Evolutionary conservation across 1,140 invertebrate species (phyloP).

Genomic region (Galleria mellonella): DNA sequence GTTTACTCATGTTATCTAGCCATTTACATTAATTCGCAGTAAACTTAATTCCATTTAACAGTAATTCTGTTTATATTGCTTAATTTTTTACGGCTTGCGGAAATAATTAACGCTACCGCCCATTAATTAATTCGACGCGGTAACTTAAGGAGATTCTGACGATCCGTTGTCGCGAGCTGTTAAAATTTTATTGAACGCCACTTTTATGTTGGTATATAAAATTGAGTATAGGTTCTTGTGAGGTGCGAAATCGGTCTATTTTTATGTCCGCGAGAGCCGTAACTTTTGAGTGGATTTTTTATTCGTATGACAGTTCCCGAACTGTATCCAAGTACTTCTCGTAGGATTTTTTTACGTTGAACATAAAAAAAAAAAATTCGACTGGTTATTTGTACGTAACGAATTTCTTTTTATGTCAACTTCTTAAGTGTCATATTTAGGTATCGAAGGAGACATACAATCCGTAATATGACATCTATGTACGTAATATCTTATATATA

Average conservation of each 20-base stretch:
- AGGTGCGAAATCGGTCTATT: constrained; percentile 64
- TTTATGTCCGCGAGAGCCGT: constrained; percentile 51
- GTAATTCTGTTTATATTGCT: too few species aligned
- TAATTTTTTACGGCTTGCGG: too few species aligned
- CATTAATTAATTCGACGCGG: constrained; percentile 5
- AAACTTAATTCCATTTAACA: too few species aligned
- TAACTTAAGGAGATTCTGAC: constrained; percentile 16
- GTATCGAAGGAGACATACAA: too few species aligned
- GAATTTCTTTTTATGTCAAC: constrained; percentile 17
- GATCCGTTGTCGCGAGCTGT: constrained; percentile 26
- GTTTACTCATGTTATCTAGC: too few species aligned
- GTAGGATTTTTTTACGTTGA: constrained; percentile 8
- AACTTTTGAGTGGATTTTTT: constrained; percentile 58
- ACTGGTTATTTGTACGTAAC: constrained; percentile 12
- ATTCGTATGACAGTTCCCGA: constrained; percentile 42
- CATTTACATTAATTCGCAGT: too few species aligned
- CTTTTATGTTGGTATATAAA: constrained; percentile 53
- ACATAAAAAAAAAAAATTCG: constrained; percentile 11
- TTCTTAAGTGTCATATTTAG: constrained; percentile 1
- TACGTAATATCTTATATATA: too few species aligned
- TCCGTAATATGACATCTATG: too few species aligned
- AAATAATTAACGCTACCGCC: constrained; percentile 4
- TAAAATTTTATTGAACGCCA: constrained; percentile 55
- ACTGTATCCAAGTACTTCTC: constrained; percentile 15
- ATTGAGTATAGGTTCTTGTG: constrained; percentile 42